phyloP scores from a whole-genome alignment of 2,113 vertebrate genomes.

The Tychaedon coryphoeus region DNA sequence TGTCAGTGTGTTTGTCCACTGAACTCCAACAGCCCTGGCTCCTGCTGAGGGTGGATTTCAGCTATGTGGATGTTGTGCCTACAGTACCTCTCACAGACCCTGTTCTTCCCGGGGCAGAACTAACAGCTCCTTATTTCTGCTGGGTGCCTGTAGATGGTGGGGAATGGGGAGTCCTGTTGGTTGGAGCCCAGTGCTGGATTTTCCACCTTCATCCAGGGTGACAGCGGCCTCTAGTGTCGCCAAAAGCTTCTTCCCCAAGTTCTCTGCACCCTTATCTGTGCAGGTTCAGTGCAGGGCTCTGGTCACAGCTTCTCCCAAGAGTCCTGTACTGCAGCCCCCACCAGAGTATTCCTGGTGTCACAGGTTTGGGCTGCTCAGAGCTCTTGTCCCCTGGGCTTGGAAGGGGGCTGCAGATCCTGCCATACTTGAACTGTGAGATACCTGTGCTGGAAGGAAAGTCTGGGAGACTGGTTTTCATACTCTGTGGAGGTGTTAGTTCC shows the following conservation, averaged over 20 bases:
- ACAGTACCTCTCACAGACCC: neutral
- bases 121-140: accelerated
- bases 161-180: too few relatives aligned
- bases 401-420: neutral
- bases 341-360: accelerated
- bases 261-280: neutral
- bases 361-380: neutral
- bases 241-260: neutral
- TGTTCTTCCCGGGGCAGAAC: neutral
- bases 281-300: neutral
- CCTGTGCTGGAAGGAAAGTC: neutral
- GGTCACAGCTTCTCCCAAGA: accelerated
- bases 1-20: neutral
- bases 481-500: accelerated
- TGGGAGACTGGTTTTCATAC: neutral
- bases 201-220: neutral
- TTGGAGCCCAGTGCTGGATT: neutral
- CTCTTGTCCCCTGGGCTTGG: neutral
- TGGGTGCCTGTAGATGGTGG: too few relatives aligned
- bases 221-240: conserved; percentile 41
- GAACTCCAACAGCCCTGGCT: neutral
- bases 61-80: neutral
- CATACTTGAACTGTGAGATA: neutral
- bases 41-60: neutral
- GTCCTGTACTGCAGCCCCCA: neutral